Conservation (phyloP, 2,113 vertebrate species). For the Acanthochromis polyacanthus region DNA sequence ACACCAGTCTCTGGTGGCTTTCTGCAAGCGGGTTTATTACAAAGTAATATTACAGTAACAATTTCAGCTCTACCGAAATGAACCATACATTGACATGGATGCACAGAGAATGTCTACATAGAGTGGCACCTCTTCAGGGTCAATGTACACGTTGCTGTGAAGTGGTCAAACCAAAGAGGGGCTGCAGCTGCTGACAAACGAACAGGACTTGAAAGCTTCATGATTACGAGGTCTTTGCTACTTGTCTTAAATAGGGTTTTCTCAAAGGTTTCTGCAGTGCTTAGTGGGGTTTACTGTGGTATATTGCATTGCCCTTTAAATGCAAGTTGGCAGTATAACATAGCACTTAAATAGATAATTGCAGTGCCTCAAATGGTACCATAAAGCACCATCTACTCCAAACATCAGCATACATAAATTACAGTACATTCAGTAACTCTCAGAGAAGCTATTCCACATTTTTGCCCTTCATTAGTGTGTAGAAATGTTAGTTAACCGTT, state of each 20-base stretch:
- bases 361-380: slow-evolving; percentile 79
- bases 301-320: slow-evolving; percentile 86
- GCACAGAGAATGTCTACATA: slow-evolving; percentile 88
- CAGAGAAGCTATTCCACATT: slow-evolving; percentile 76
- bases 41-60: slow-evolving; percentile 95
- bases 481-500: slow-evolving; percentile 88
- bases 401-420: slow-evolving; percentile 85
- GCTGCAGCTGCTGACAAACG: slow-evolving; percentile 81
- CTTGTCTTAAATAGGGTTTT: slow-evolving; percentile 68
- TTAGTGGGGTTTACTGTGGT: slow-evolving; percentile 73
- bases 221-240: slow-evolving; percentile 70
- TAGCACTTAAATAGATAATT: slow-evolving; percentile 86
- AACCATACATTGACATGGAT: slow-evolving; percentile 90
- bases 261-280: slow-evolving; percentile 78
- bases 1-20: slow-evolving; percentile 81
- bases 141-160: slow-evolving; percentile 85
- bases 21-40: slow-evolving; percentile 98
- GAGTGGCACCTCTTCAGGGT: slow-evolving; percentile 81
- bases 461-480: slow-evolving; percentile 86
- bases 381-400: slow-evolving; percentile 79
- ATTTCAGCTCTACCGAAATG: slow-evolving; percentile 94
- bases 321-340: slow-evolving; percentile 82
- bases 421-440: slow-evolving; percentile 91
- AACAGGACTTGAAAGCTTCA: slow-evolving; percentile 68
- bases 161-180: slow-evolving; percentile 75